Percentiles rank a stretch among this genome's conserved stretches.
These are phyloP conservation scores for Raja brachyura DNA, from an alignment of 2,113 vertebrate genomes.

Conservation along the genomic window DNA sequence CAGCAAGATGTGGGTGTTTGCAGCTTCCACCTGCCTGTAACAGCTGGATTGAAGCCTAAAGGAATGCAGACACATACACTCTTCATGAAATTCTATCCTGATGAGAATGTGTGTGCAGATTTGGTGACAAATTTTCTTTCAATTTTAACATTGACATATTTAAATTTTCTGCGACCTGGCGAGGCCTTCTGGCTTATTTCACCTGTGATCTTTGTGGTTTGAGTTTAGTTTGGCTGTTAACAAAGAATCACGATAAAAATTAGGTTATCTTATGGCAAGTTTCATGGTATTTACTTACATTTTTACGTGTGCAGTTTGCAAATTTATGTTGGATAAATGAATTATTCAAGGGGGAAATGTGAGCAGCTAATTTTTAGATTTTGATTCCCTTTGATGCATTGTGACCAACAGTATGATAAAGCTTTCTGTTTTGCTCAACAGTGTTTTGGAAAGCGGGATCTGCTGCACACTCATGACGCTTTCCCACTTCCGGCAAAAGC, in stretches of 20 bases:
- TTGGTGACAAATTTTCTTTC: neutral
- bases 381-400: neutral
- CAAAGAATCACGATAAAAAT: no score
- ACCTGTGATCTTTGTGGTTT: neutral
- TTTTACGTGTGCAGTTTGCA: neutral
- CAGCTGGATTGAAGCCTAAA: neutral
- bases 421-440: neutral
- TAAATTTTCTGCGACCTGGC: neutral
- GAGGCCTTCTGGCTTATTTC: neutral
- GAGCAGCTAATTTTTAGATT: neutral
- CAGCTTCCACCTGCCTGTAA: neutral
- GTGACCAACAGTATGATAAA: neutral
- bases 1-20: slow-evolving; percentile 9
- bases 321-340: neutral
- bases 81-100: neutral
- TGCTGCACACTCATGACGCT: neutral
- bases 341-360: neutral
- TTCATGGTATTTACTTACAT: neutral
- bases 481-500: neutral
- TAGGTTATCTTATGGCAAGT: no score
- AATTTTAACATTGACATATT: neutral
- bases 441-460: neutral
- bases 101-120: neutral
- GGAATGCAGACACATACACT: neutral
- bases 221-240: no score